phyloP scores from a whole-genome alignment of 2,797 vertebrate genomes.

The Lagodon rhomboides region DNA sequence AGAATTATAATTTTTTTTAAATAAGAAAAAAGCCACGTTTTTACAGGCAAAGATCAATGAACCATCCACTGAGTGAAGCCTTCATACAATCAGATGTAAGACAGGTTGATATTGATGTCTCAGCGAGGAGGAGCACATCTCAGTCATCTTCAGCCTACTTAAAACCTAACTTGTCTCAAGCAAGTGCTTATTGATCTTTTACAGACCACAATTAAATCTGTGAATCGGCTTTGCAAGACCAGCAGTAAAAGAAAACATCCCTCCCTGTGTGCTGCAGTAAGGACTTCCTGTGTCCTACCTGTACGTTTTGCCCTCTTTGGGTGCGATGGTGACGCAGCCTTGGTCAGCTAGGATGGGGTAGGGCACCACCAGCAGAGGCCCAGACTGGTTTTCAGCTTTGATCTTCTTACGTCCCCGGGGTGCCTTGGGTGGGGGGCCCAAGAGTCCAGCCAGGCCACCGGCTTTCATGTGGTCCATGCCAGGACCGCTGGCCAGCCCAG shows the following conservation, averaged over 20 bases:
- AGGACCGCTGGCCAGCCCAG: slow-evolving; percentile 93
- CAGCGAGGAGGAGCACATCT: neutral
- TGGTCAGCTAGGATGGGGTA: slow-evolving; percentile 95
- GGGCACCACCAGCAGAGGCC: slow-evolving; percentile 95
- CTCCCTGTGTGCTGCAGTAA: neutral
- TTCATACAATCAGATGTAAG: neutral
- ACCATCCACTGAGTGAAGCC: slow-evolving; percentile 1
- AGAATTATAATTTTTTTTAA: too few species aligned
- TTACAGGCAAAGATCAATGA: neutral
- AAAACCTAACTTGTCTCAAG: slow-evolving; percentile 8
- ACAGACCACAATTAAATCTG: slow-evolving; percentile 25
- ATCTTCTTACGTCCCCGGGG: slow-evolving; percentile 97
- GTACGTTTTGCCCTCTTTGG: slow-evolving; percentile 99
- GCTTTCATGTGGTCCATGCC: slow-evolving; percentile 95
- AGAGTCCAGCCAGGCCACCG: slow-evolving; percentile 91
- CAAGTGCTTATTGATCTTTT: slow-evolving; percentile 13
- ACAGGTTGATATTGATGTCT: neutral
- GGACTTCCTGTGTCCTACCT: slow-evolving; percentile 83
- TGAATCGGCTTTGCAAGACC: slow-evolving; percentile 18
- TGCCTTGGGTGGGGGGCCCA: slow-evolving; percentile 92
- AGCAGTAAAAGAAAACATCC: neutral
- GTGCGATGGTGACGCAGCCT: slow-evolving; percentile 86
- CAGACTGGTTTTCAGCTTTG: slow-evolving; percentile 93
- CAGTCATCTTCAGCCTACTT: neutral
- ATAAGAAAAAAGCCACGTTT: neutral